Evolutionary conservation across 2,888 invertebrate genomes (phyloP), one percentile per base, ranked within the genome.

Genomic region (Kryphioiulus occultus): DNA sequence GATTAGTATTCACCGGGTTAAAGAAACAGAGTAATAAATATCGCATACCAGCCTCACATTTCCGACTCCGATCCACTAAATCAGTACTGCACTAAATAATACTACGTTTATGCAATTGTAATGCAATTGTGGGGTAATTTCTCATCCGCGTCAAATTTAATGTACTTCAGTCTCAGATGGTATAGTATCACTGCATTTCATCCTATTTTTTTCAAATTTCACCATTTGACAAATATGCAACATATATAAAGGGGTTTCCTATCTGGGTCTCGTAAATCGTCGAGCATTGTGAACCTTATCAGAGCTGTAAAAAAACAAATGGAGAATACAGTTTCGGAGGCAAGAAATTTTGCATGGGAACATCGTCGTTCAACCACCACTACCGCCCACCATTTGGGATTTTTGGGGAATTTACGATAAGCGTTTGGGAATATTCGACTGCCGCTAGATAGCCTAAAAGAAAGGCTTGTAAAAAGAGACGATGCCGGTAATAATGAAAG

Each of bases 381-480:
- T n/a, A n/a, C 59, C 78, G 30, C 30, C 30, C 30, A 78, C 78
- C 78, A 78, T 78, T 78, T 78, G 4, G 78, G 78, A n/a, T n/a
- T 26, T 78, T 78, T 30, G 22, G 78, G 78, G 78, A 78, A 78
- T 78, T 78, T 78, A 78, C 78, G 78, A 78, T 78, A 78, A 78
- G 78, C 78, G 10, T 78, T 78, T 78, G 78, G 78, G 78, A 78
- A 78, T 30, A 15, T 78, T 78, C 30, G 10, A 78, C 30, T 30
- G 30, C 30, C 10, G 30, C 22, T 30, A 30, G 78, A 78, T 78
- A 78, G 78, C 12, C 78, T 26, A 30, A 78, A 30, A 30, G 30
- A 78, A 78, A 78, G 78, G 26, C 26, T 78, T 26, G 78, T 78
- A 78, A 78, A 78, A 78, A 78, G 30, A 78, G 78, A 78, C 30